Conservation (phyloP, 2,888 invertebrate species). For the Drosophila emarginata region DNA sequence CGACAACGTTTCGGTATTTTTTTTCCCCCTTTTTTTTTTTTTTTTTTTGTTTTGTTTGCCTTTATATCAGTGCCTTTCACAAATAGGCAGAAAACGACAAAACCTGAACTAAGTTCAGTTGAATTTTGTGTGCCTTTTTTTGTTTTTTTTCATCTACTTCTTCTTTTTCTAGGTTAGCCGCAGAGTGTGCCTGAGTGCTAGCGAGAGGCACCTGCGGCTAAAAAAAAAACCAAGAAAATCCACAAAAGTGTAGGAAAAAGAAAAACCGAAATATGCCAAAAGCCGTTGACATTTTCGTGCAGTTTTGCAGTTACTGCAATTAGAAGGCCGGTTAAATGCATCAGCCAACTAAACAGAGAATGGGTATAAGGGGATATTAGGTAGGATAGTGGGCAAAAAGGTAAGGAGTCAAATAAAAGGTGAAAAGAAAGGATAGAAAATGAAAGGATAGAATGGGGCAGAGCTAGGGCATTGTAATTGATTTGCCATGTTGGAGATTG, state of each 20-base stretch:
- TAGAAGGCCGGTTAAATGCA: conserved; percentile 60
- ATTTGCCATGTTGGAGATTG: conserved; percentile 54
- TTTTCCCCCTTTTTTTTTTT: conserved; percentile 22
- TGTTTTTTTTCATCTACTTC: conserved; percentile 34
- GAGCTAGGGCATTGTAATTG: conserved; percentile 57
- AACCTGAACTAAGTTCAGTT: conserved; percentile 14
- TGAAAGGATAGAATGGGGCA: neutral
- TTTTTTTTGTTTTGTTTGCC: conserved; percentile 30
- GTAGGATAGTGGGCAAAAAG: too few relatives aligned
- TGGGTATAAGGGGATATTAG: neutral
- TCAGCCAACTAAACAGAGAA: conserved; percentile 26
- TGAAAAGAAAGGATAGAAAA: too few relatives aligned
- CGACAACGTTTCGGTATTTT: conserved; percentile 53
- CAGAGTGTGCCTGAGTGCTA: conserved; percentile 42
- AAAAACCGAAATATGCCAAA: conserved; percentile 53
- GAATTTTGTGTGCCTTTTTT: conserved; percentile 9
- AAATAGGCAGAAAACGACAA: conserved; percentile 48
- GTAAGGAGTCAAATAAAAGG: too few relatives aligned
- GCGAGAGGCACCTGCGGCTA: conserved; percentile 63
- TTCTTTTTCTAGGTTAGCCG: conserved; percentile 65
- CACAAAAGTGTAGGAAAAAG: conserved; percentile 1
- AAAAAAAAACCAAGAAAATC: conserved; percentile 35
- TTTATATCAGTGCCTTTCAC: conserved; percentile 56
- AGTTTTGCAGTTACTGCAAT: conserved; percentile 55
- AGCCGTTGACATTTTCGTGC: conserved; percentile 72